Conservation (phyloP, 2,888 invertebrate species). For the Coelinius sp. region DNA sequence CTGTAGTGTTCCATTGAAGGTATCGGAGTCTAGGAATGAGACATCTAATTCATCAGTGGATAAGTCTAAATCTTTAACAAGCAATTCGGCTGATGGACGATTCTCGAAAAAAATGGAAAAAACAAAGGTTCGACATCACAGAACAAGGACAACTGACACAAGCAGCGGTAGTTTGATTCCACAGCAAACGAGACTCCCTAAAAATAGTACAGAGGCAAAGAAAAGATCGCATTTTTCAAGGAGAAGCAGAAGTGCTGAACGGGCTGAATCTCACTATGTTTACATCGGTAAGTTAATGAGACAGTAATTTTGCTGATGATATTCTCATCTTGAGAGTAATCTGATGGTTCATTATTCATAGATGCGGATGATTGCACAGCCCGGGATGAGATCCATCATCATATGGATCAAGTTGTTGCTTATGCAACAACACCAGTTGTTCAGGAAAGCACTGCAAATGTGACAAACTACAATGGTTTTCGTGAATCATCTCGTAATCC, state of each 20-base stretch:
- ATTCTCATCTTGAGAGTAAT: neutral
- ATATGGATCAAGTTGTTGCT: slow-evolving; percentile 61
- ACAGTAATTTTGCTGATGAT: neutral
- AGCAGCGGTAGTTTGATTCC: slow-evolving; percentile 57
- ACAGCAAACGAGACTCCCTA: slow-evolving; percentile 52
- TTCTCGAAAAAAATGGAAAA: slow-evolving; percentile 51
- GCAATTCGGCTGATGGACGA: slow-evolving; percentile 53
- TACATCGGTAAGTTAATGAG: slow-evolving; percentile 68
- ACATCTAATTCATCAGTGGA: slow-evolving; percentile 54
- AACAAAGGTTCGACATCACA: slow-evolving; percentile 45
- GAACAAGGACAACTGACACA: slow-evolving; percentile 55
- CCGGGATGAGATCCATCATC: slow-evolving; percentile 58
- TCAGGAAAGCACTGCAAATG: slow-evolving; percentile 52
- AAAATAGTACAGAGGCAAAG: slow-evolving; percentile 57
- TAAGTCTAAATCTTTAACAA: slow-evolving; percentile 56
- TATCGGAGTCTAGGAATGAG: slow-evolving; percentile 57
- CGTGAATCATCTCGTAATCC: slow-evolving; percentile 46
- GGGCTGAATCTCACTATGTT: slow-evolving; percentile 66
- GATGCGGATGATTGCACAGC: slow-evolving; percentile 64
- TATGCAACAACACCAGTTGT: slow-evolving; percentile 63
- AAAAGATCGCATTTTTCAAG: slow-evolving; percentile 61
- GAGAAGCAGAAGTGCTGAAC: slow-evolving; percentile 65
- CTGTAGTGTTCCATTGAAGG: slow-evolving; percentile 60
- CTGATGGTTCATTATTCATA: slow-evolving; percentile 37
- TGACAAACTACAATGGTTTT: slow-evolving; percentile 43